phyloP scores from a whole-genome alignment of 2,888 invertebrate genomes.

The Cepaea hortensis region DNA sequence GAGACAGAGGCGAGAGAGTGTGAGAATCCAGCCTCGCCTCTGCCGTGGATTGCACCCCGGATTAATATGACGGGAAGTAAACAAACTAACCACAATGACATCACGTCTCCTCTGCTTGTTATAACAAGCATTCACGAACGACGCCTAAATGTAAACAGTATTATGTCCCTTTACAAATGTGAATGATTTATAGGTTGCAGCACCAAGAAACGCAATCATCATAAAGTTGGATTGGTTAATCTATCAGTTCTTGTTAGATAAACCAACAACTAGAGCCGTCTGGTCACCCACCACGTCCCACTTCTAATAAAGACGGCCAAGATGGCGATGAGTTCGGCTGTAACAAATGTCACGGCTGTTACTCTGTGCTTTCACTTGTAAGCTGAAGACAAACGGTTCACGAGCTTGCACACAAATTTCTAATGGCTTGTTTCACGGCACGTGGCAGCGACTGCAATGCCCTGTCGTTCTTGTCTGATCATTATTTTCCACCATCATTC shows the following conservation, averaged over 20 bases:
- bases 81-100: too few species aligned
- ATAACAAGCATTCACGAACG: too few species aligned
- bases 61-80: too few species aligned
- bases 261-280: not conserved
- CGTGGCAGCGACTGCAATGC: conserved; percentile 17
- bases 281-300: not conserved
- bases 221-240: not conserved
- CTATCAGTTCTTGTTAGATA: not conserved
- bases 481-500: not conserved
- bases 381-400: conserved; percentile 12
- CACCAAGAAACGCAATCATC: too few species aligned
- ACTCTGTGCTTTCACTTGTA: not conserved
- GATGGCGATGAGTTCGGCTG: not conserved
- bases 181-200: too few species aligned
- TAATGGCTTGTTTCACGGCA: conserved; percentile 38
- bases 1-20: too few species aligned
- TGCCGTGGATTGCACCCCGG: too few species aligned
- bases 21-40: too few species aligned
- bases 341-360: not conserved
- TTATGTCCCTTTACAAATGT: too few species aligned
- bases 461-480: conserved; percentile 11
- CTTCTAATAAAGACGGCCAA: not conserved
- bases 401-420: conserved; percentile 5
- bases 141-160: too few species aligned
- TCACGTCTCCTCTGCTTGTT: too few species aligned